Evolutionary conservation across 30 jellyfish, hydroid and myxozoan genomes (phyloP), one percentile per base, ranked within the genome.

Genomic region (Pseudorhiza aurosa): DNA sequence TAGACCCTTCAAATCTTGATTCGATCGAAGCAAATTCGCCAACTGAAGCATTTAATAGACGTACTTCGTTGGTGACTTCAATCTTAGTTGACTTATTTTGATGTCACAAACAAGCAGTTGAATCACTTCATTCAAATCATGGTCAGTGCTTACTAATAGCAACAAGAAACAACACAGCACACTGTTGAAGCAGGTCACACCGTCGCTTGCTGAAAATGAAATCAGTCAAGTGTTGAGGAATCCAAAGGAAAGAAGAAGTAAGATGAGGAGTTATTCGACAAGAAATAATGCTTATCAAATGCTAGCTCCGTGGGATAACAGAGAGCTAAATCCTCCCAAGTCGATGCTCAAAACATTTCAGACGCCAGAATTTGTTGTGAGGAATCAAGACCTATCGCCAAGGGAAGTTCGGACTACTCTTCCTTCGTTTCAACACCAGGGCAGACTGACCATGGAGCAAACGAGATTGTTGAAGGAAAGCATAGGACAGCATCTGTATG

Each of bases 311-410:
- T 80, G 91, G 91, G 91, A 80, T 1, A 65, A 76, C 58, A 15
- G 45, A 56, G 91, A 80, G 0, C 53, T 80, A 24, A 32, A 67
- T 22, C 91, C 91, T 1, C 50, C 36, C 17, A 55, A 72, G 37
- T 25, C 91, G 18, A 31, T 65, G 77, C 84, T 80, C 15, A 80
- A 58, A 45, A 64, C 91, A 9, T 80, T 63, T 42, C 95, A 72
- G 72, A 58, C 59, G 57, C 95, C 79, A 37, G 95, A 84, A 65
- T 84, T 68, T 56, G 21, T 84, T 18, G 95, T 84, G 18, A 86
- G 95, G 0, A 84, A 84, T 65, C 95, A 84, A 36, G 95, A 84
- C 37, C 57, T 84, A 8, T 32, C 87, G 12, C 75, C 95, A 15
- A 83, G 95, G 19, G 95, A 84, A 53, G 70, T 84, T 33, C 44